A percentile compares a stretch with the other conserved stretches of the same genome.
Evolutionary conservation across 2,797 vertebrate species (phyloP).

Genomic region (Rousettus madagascariensis): DNA sequence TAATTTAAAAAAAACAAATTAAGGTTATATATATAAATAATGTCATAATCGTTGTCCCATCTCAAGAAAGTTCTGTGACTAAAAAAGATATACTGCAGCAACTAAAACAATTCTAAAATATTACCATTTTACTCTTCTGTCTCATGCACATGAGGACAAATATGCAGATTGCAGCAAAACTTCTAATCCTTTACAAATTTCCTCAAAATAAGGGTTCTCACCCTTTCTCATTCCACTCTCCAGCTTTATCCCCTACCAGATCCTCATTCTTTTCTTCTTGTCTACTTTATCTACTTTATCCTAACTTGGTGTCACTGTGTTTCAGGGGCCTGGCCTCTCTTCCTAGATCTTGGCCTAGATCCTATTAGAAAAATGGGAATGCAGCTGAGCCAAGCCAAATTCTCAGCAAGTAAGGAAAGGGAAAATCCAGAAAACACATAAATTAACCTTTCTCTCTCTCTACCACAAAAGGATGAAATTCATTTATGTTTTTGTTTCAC

Average conservation of each 20-base stretch:
- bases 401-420: not conserved
- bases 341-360: not conserved
- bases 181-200: not conserved
- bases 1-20: not conserved
- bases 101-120: not conserved
- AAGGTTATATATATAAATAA: not conserved
- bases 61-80: not conserved
- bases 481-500: not conserved
- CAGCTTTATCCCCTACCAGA: not conserved
- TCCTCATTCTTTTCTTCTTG: not conserved
- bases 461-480: not conserved
- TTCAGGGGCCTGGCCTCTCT: not conserved
- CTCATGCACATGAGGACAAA: not conserved
- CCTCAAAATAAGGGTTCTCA: not conserved
- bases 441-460: not conserved
- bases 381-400: not conserved
- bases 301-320: not conserved
- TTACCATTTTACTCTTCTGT: not conserved
- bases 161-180: not conserved
- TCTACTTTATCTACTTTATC: not conserved
- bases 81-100: not conserved
- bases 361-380: not conserved
- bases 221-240: not conserved
- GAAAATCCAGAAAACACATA: not conserved
- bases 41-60: not conserved